A percentile compares a stretch with the other conserved stretches of the same genome.
phyloP scores from a whole-genome alignment of 2,113 vertebrate genomes.

The Vicugna pacos region DNA sequence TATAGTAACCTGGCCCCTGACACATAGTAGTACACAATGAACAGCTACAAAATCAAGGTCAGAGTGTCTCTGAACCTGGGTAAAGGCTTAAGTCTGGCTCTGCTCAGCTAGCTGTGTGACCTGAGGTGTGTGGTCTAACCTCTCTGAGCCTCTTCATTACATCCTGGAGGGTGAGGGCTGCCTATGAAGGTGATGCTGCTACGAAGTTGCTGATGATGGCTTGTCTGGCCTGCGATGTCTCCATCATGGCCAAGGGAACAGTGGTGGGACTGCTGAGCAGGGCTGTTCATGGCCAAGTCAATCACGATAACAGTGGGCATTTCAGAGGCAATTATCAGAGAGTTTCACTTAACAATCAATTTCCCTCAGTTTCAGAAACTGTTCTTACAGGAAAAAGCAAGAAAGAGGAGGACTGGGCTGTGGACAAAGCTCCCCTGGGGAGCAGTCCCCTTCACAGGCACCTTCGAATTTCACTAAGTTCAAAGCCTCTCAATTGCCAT shows the following conservation, averaged over 20 bases:
- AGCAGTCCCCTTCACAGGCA: not conserved
- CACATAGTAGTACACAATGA: not conserved
- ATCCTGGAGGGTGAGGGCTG: not conserved
- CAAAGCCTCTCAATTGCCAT: not conserved
- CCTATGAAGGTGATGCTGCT: not conserved
- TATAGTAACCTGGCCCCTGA: not conserved
- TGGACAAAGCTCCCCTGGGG: constrained; percentile 49
- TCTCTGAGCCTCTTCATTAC: not conserved
- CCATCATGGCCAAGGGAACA: not conserved
- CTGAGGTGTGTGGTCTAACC: too few relatives aligned
- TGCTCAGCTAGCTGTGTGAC: not conserved
- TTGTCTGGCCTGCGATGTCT: not conserved
- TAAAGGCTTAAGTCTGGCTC: not conserved
- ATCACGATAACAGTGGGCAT: constrained; percentile 81
- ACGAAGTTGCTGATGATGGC: not conserved
- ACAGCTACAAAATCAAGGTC: not conserved
- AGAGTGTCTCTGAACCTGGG: not conserved
- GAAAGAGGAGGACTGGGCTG: constrained; percentile 49
- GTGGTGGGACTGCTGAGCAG: constrained; percentile 37
- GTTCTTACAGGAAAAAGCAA: constrained; percentile 63
- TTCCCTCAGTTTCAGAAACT: constrained; percentile 76
- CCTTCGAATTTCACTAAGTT: constrained; percentile 54
- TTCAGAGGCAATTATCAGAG: constrained; percentile 83
- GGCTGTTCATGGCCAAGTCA: constrained; percentile 78
- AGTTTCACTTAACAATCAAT: constrained; percentile 87